Evolutionary conservation across 2,797 vertebrate genomes (phyloP).

Genomic region (Pterois miles): DNA sequence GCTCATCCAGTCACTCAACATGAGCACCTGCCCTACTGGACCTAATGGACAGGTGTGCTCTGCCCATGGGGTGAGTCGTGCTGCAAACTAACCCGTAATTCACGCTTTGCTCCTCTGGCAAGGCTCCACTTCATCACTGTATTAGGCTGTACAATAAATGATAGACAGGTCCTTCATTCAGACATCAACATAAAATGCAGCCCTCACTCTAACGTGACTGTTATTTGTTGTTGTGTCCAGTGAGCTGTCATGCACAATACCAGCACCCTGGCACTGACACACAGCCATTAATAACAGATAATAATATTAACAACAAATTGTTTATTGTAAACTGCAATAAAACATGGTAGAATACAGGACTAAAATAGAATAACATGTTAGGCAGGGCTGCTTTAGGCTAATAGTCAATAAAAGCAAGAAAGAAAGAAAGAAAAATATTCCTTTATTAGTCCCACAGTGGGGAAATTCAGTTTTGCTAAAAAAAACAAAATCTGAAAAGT

Average conservation of each 20-base stretch:
- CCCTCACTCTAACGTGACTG: background rate
- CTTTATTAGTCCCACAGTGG: too few species aligned
- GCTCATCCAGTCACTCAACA: slow-evolving; percentile 95
- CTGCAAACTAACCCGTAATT: background rate
- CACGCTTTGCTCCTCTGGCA: background rate
- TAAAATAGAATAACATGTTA: background rate
- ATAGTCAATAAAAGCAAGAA: background rate
- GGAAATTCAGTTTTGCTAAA: too few species aligned
- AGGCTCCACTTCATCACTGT: background rate
- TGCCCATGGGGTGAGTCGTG: slow-evolving; percentile 94
- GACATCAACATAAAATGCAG: background rate
- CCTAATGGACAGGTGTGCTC: slow-evolving; percentile 95
- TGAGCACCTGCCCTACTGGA: slow-evolving; percentile 94
- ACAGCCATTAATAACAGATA: background rate
- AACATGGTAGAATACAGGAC: background rate
- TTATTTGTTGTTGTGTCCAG: background rate
- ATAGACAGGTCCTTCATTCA: background rate
- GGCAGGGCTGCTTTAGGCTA: background rate
- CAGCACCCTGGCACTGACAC: background rate
- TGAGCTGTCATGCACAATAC: background rate
- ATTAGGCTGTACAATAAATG: background rate
- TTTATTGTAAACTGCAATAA: too few species aligned
- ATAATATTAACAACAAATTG: background rate
- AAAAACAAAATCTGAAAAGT: background rate
- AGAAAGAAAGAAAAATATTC: too few species aligned